Evolutionary conservation across 2,113 vertebrate genomes (phyloP).

Genomic region (Rallus limicola): DNA sequence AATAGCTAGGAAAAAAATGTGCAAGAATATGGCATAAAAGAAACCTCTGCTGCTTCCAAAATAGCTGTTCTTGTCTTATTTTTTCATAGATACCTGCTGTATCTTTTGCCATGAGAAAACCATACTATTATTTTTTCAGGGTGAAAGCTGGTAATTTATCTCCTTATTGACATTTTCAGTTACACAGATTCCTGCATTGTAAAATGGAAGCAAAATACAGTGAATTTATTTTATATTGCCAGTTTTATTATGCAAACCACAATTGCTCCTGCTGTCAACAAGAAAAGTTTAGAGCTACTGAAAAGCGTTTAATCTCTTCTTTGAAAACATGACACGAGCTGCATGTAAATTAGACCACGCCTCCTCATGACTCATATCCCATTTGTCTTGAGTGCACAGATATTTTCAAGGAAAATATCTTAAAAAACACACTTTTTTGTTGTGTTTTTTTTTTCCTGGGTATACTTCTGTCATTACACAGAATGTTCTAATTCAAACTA

Average conservation of each 20-base stretch:
- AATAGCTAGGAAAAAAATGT: background rate
- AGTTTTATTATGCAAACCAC: background rate
- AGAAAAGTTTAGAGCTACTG: constrained; percentile 6
- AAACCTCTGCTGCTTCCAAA: background rate
- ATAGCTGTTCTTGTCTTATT: background rate
- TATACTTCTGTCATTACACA: background rate
- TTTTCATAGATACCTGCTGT: background rate
- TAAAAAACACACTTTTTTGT: background rate
- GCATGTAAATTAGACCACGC: background rate
- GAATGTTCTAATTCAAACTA: background rate
- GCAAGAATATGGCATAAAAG: background rate
- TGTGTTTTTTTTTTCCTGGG: background rate
- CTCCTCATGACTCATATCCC: background rate
- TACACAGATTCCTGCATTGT: background rate
- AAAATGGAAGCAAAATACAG: background rate
- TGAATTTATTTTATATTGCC: constrained; percentile 12
- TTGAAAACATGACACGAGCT: background rate
- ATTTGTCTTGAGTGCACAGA: background rate
- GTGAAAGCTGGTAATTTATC: constrained; percentile 17
- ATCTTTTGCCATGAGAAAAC: constrained; percentile 23
- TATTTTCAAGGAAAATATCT: background rate
- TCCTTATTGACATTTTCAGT: constrained; percentile 5
- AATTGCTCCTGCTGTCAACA: background rate
- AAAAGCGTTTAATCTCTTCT: background rate
- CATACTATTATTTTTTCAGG: background rate